A percentile compares a stretch with the other conserved stretches of the same genome.
phyloP scores from a whole-genome alignment of 2,888 invertebrate species.

The Ectemnius lituratus region DNA sequence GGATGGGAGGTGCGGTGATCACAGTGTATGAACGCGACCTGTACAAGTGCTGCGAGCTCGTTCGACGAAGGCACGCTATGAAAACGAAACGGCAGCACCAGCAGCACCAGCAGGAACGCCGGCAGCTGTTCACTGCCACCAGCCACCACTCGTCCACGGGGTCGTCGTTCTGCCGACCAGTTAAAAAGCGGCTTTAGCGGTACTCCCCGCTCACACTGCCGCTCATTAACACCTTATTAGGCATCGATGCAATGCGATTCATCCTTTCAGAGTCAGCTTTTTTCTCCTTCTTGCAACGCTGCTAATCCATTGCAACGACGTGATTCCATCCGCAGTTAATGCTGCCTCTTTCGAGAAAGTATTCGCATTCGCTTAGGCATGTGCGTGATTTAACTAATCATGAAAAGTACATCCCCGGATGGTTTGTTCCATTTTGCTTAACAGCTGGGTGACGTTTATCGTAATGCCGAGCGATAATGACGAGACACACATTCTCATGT shows the following conservation, averaged over 20 bases:
- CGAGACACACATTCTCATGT: too few relatives aligned
- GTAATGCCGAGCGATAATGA: too few relatives aligned
- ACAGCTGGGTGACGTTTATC: too few relatives aligned
- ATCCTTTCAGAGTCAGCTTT: neutral
- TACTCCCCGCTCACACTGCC: slow-evolving; percentile 44
- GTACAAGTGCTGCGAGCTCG: slow-evolving; percentile 43
- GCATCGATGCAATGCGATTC: slow-evolving; percentile 6
- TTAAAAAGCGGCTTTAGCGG: slow-evolving; percentile 53
- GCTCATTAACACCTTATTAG: slow-evolving; percentile 46
- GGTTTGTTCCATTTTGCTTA: too few relatives aligned
- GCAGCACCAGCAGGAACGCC: slow-evolving; percentile 41
- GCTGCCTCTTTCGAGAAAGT: neutral
- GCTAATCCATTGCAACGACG: neutral
- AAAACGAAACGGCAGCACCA: slow-evolving; percentile 48
- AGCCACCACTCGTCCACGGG: slow-evolving; percentile 45
- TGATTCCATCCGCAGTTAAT: neutral
- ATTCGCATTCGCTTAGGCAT: neutral
- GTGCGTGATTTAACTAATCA: neutral
- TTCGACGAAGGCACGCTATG: slow-evolving; percentile 35
- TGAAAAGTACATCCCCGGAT: neutral
- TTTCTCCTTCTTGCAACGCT: neutral
- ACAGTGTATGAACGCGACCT: slow-evolving; percentile 30
- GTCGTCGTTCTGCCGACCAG: slow-evolving; percentile 57
- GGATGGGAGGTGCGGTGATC: slow-evolving; percentile 45
- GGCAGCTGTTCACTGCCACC: slow-evolving; percentile 51